These are phyloP conservation scores for Cinara cedri DNA, from an alignment of 2,888 invertebrate genomes.

Conservation along the genomic window DNA sequence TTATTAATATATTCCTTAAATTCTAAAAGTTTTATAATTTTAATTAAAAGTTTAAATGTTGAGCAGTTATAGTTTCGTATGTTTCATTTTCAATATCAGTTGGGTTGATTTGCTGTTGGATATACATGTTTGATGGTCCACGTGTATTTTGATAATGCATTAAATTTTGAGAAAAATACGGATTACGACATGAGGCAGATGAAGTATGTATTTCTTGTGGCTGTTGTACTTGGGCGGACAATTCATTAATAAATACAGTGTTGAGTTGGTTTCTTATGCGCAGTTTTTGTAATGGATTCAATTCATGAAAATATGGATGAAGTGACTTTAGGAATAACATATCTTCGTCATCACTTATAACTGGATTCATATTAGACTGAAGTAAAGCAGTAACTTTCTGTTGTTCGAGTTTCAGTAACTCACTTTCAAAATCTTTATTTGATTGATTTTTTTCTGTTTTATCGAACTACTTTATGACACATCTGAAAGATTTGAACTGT, in stretches of 20 bases:
- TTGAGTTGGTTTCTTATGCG: background rate
- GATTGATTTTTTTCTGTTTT: background rate
- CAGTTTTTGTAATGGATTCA: background rate
- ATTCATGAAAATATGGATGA: background rate
- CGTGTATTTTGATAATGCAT: too few species aligned
- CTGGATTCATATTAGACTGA: background rate
- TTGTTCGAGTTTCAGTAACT: background rate
- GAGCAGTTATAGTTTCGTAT: too few species aligned
- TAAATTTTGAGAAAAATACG: too few species aligned
- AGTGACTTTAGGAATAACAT: background rate
- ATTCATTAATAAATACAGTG: slow-evolving; percentile 2
- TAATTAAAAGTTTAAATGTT: too few species aligned
- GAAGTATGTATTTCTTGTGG: background rate
- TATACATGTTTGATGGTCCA: background rate
- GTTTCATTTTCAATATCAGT: background rate
- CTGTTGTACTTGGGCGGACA: background rate
- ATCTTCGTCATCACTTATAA: background rate
- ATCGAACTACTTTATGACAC: background rate
- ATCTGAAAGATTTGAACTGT: background rate
- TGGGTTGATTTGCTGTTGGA: background rate
- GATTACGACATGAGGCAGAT: too few species aligned
- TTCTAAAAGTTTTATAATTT: too few species aligned
- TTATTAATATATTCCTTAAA: too few species aligned
- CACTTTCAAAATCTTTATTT: background rate
- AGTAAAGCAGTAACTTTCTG: background rate